Conservation (phyloP, 2,888 invertebrate genomes). For the Polymixis flavicincta region DNA sequence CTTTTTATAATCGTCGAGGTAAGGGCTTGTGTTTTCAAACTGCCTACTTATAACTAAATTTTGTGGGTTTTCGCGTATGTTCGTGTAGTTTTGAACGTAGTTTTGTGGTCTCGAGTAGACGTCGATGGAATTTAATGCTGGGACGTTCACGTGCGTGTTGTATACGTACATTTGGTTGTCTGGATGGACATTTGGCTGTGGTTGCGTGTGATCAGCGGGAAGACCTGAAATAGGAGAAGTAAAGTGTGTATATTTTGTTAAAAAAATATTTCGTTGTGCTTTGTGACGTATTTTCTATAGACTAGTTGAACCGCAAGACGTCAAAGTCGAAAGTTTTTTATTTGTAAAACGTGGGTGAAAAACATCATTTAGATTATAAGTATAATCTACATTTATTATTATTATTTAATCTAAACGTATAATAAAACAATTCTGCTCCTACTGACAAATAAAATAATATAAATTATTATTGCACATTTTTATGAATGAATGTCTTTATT, state of each 20-base stretch:
- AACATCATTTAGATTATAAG: too few relatives aligned
- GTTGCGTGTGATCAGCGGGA: slow-evolving; percentile 70
- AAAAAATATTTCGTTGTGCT: too few relatives aligned
- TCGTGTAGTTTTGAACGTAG: slow-evolving; percentile 78
- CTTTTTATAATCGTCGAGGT: slow-evolving; percentile 81
- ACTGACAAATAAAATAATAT: too few relatives aligned
- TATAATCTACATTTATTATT: too few relatives aligned
- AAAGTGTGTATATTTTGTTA: neutral
- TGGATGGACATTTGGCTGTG: slow-evolving; percentile 68
- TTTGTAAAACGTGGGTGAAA: too few relatives aligned
- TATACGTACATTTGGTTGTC: slow-evolving; percentile 81
- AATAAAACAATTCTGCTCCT: too few relatives aligned
- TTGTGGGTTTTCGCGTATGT: slow-evolving; percentile 83
- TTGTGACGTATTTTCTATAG: too few relatives aligned
- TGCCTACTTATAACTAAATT: slow-evolving; percentile 85
- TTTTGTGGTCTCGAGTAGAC: slow-evolving; percentile 79
- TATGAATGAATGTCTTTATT: too few relatives aligned
- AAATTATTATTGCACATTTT: too few relatives aligned
- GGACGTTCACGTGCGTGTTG: slow-evolving; percentile 77
- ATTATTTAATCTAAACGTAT: too few relatives aligned
- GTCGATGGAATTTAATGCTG: slow-evolving; percentile 76
- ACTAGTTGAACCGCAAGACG: too few relatives aligned
- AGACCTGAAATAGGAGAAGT: slow-evolving; percentile 78
- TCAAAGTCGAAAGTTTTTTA: too few relatives aligned
- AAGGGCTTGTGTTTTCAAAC: slow-evolving; percentile 80